Percentiles rank a stretch among this genome's conserved stretches.
Evolutionary conservation across 2,797 vertebrate species (phyloP).

Genomic region (Sandelia bainsii): DNA sequence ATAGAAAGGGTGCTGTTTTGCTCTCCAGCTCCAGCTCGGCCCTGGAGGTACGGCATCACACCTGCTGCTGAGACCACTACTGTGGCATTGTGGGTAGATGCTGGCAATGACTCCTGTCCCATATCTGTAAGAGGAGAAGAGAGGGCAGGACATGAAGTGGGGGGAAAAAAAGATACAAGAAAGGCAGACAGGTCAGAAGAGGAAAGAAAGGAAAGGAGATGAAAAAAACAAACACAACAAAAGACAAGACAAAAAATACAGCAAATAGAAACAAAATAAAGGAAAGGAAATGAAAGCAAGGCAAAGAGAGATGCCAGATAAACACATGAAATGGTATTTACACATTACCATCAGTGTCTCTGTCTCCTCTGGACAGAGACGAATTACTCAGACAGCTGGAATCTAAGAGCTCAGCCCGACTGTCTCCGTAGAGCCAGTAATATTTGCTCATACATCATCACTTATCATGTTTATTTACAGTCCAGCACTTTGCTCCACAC

Average conservation of each 20-base stretch:
- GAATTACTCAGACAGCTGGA: slow-evolving; percentile 44
- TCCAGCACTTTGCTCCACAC: slow-evolving; percentile 34
- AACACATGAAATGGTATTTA: slow-evolving; percentile 37
- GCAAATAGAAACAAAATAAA: slow-evolving; percentile 17
- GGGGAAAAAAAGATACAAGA: background rate
- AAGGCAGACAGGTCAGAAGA: background rate
- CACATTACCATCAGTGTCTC: slow-evolving; percentile 55
- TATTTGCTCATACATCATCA: slow-evolving; percentile 66
- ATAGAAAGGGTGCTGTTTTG: slow-evolving; percentile 69
- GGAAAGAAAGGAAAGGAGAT: background rate
- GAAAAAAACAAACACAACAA: background rate
- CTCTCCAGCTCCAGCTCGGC: slow-evolving; percentile 78
- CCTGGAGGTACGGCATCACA: slow-evolving; percentile 87
- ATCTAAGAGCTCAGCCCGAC: slow-evolving; percentile 31
- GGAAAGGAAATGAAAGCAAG: slow-evolving; percentile 34
- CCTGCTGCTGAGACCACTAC: slow-evolving; percentile 82
- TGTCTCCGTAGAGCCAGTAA: slow-evolving; percentile 49
- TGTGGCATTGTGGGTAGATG: slow-evolving; percentile 76
- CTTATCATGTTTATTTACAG: slow-evolving; percentile 69
- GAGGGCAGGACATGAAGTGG: background rate
- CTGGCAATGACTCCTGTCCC: slow-evolving; percentile 80
- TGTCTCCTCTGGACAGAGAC: slow-evolving; percentile 49
- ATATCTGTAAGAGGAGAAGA: slow-evolving; percentile 69
- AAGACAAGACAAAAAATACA: background rate
- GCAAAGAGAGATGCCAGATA: slow-evolving; percentile 35